Conservation (phyloP, 2,797 vertebrate genomes). For the Periophthalmus magnuspinnatus region DNA sequence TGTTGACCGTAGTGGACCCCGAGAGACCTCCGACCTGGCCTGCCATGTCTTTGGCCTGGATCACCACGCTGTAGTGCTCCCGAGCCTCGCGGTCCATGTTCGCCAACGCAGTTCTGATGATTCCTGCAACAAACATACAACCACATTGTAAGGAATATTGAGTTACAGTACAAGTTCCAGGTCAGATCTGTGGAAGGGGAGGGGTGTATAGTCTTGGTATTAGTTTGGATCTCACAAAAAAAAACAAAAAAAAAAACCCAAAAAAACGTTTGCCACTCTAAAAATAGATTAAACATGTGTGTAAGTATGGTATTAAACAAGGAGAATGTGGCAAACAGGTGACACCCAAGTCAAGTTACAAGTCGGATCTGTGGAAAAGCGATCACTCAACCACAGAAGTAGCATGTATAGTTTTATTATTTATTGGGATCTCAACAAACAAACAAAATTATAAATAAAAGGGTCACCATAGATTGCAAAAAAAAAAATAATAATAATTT, state of each 20-base stretch:
- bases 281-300: neutral
- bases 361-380: too few relatives aligned
- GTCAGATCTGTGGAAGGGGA: too few relatives aligned
- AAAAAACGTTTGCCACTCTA: too few relatives aligned
- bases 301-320: neutral
- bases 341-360: too few relatives aligned
- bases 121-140: conserved; percentile 73
- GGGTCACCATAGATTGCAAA: neutral
- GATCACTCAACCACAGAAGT: too few relatives aligned
- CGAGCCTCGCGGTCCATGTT: conserved; percentile 98
- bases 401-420: too few relatives aligned
- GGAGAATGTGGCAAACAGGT: too few relatives aligned
- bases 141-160: neutral
- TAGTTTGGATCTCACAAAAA: too few relatives aligned
- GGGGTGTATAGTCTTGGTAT: too few relatives aligned
- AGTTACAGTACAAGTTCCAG: neutral
- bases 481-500: too few relatives aligned
- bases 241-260: too few relatives aligned
- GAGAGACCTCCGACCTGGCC: conserved; percentile 96
- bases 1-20: conserved; percentile 94
- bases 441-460: neutral
- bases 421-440: neutral
- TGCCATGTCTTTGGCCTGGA: conserved; percentile 99
- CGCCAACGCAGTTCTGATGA: conserved; percentile 96
- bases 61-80: conserved; percentile 95